Evolutionary conservation across 2,113 vertebrate genomes (phyloP).

Genomic region (Aix galericulata): DNA sequence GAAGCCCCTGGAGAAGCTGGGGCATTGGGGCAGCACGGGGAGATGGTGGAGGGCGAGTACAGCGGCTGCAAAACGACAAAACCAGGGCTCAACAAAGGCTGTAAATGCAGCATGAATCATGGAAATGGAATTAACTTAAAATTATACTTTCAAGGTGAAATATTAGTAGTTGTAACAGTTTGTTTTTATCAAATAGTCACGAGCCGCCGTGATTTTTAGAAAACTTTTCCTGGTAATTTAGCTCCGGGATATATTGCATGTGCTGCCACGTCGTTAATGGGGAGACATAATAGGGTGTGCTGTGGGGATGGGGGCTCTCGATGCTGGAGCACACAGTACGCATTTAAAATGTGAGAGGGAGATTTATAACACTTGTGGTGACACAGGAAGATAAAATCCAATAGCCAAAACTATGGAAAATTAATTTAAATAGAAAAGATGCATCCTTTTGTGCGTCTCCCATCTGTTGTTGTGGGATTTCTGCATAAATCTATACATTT

Average conservation of each 20-base stretch:
- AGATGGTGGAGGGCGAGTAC: background rate
- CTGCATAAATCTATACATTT: conserved; percentile 67
- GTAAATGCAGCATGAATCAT: background rate
- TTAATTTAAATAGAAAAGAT: conserved; percentile 8
- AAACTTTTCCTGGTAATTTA: conserved; percentile 37
- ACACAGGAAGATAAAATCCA: background rate
- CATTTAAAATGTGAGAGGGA: conserved; percentile 6
- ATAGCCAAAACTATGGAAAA: background rate
- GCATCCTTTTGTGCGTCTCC: background rate
- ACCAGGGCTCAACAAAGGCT: background rate
- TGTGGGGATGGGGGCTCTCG: background rate
- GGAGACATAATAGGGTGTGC: background rate
- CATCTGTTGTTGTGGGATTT: background rate
- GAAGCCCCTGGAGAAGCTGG: background rate
- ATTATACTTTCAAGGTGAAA: conserved; percentile 39
- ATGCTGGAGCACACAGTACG: rapidly evolving
- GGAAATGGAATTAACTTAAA: background rate
- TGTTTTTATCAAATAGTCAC: background rate
- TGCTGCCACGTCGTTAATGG: background rate
- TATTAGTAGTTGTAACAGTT: background rate
- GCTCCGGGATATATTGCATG: background rate
- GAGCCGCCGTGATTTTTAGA: conserved; percentile 12
- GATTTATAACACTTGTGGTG: background rate
- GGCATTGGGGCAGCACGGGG: background rate
- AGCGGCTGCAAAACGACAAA: rapidly evolving